These are phyloP conservation scores for Timandra comae DNA, from an alignment of 2,888 invertebrate genomes.

Conservation along the genomic window DNA sequence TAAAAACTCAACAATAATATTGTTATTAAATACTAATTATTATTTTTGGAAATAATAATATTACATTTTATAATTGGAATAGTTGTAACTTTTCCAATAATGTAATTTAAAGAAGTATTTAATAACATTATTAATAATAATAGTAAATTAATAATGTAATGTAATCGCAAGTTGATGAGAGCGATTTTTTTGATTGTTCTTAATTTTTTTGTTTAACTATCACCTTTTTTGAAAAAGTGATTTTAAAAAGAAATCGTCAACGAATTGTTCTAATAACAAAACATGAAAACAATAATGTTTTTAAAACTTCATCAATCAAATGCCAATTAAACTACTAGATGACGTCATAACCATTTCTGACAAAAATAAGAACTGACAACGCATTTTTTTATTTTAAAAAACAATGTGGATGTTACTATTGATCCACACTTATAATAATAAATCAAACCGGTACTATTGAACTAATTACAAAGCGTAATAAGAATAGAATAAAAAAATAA, in stretches of 20 bases:
- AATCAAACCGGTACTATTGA: conserved; percentile 71
- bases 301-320: conserved; percentile 36
- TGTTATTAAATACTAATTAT: not conserved
- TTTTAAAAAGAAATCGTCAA: conserved; percentile 35
- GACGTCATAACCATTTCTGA: conserved; percentile 54
- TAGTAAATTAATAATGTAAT: conserved; percentile 61
- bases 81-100: too few relatives aligned
- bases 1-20: conserved; percentile 65
- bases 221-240: conserved; percentile 12
- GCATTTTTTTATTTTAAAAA: conserved; percentile 39
- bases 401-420: conserved; percentile 16
- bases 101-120: too few relatives aligned
- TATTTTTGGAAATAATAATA: too few relatives aligned
- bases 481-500: conserved; percentile 23
- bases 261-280: conserved; percentile 51
- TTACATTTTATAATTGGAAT: too few relatives aligned
- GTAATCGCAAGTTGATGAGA: conserved; percentile 53
- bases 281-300: conserved; percentile 49
- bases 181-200: too few relatives aligned
- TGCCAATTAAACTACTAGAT: conserved; percentile 59
- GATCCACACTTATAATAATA: conserved; percentile 26
- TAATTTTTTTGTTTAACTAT: too few relatives aligned
- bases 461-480: conserved; percentile 44
- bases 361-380: conserved; percentile 52
- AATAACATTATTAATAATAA: conserved; percentile 12